Base-by-base conservation (phyloP, 2,113 vertebrate species). In the Thunnus maccoyii region DNA sequence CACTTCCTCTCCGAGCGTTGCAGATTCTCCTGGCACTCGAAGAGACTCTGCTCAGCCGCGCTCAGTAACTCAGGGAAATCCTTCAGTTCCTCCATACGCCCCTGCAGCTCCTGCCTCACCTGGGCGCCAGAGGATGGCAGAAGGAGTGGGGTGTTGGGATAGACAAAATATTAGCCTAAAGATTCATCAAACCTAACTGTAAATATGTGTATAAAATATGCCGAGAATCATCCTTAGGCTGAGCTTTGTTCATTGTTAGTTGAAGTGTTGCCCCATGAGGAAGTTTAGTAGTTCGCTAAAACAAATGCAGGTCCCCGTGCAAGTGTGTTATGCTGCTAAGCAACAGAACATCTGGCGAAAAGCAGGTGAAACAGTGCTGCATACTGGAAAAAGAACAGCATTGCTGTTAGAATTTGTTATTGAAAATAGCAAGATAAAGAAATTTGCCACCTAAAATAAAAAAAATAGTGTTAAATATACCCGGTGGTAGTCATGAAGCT, bases 51-150 rank as follows among this genome's bases (percentile, higher is more conserved):
- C 72, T 95, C 88, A 2, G 94, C 88, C 51, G 84, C 83, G 13
- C 86, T 93, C 94, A 96, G 89, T 81, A 95, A 94, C 85, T 92
- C 91, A 12, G 85, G 91, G 73, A 92, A 91, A 51, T 2, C 47
- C 80, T 93, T 86, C 86, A 97, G 94, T 65, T 95, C 84, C 77
- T 95, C 92, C 87, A 96, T 69, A 4, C 93, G 88, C 54, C 88
- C 67, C 91, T 95, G 90, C 20, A 65, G 86, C 91, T 95, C 90
- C 85, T 86, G 83, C 85, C 93, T 95, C 91, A 95, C 93, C 97
- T 97, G 93, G 87, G 90, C 82, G 69, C 88, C 86, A 22, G 69
- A 72, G 73, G 83, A 61, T 0, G 62, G 17, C 54, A 60, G 41
- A 57, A 46, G 60, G 77, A 85, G 46, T 66, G 80, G 78, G 51